A percentile compares a stretch with the other conserved stretches of the same genome.
Conservation (phyloP, 2,113 vertebrate species). For the Protobothrops mucrosquamatus region DNA sequence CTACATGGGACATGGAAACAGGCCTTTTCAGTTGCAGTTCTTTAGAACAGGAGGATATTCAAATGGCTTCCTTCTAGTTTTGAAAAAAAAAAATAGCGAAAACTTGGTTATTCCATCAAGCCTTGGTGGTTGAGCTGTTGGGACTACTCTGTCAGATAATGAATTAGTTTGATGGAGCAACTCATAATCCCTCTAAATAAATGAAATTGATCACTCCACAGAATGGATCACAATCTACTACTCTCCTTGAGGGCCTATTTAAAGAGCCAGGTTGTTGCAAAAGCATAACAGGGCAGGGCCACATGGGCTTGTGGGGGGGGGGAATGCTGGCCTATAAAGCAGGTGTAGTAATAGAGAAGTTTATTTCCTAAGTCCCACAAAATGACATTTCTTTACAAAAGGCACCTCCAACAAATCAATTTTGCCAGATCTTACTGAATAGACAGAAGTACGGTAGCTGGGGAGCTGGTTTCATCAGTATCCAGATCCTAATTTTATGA, state of each 20-base stretch:
- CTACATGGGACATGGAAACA: neutral
- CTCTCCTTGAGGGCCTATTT: neutral
- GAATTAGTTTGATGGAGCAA: neutral
- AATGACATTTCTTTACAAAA: neutral
- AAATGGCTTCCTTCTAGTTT: neutral
- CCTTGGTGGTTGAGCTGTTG: neutral
- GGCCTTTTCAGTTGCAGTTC: neutral
- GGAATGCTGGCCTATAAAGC: neutral
- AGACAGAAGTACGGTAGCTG: neutral
- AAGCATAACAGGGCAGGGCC: neutral
- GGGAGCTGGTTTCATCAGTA: neutral
- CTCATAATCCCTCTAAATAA: neutral
- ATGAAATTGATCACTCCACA: neutral
- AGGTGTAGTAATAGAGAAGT: neutral
- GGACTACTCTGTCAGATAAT: neutral
- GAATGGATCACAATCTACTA: neutral
- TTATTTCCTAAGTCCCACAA: neutral
- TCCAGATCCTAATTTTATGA: neutral
- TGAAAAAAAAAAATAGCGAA: neutral
- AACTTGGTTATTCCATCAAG: neutral
- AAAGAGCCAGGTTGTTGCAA: neutral
- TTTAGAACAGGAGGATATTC: neutral
- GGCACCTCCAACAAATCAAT: neutral
- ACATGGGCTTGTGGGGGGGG: neutral
- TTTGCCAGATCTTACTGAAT: neutral